Evolutionary conservation across 2,797 vertebrate genomes (phyloP), one percentile per base, ranked within the genome.

Genomic region (Sternarchorhynchus goeldii): DNA sequence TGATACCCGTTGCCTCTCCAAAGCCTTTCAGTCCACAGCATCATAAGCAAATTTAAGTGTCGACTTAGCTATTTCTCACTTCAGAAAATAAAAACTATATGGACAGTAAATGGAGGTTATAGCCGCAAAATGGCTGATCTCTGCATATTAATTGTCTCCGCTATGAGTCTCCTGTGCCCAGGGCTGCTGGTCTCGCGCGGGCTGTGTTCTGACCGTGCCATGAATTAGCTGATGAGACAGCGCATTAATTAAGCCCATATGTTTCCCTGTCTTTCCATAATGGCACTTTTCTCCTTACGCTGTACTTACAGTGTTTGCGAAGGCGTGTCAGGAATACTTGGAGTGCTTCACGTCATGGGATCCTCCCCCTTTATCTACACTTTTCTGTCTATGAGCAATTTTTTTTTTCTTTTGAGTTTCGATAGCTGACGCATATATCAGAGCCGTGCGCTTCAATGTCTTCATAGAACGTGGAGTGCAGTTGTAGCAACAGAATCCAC

Each of bases 211-310:
- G 73, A 72, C 64, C 70, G 79, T 83, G 76, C 73, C 78, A 34
- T n/a, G 63, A 77, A 74, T 69, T 71, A 75, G 74, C 60, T 64
- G 77, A 78, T 17, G 73, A 67, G 71, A 73, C 73, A 63, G 69
- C 72, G 67, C 77, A 83, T 81, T 81, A 83, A 85, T 81, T 77
- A 83, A 73, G 81, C 58, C 81, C 84, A 79, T 79, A 81, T 81
- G 84, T 78, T 59, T 25, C 36, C 67, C 58, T 66, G 58, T 17
- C 32, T n/a, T 58, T 45, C 66, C 34, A 62, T 67, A 75, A 75
- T 58, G 70, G 6, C 25, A 36, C 14, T 66, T 77, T 77, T 83
- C 57, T 75, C 59, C 73, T 83, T 75, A 81, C 76, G 7, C 34
- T 69, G 81, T 78, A 76, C 63, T 78, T 82, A 73, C 66, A 66